Evolutionary conservation across 2,113 vertebrate species (phyloP), one percentile per base, ranked within the genome.

Genomic region (Indicator indicator): DNA sequence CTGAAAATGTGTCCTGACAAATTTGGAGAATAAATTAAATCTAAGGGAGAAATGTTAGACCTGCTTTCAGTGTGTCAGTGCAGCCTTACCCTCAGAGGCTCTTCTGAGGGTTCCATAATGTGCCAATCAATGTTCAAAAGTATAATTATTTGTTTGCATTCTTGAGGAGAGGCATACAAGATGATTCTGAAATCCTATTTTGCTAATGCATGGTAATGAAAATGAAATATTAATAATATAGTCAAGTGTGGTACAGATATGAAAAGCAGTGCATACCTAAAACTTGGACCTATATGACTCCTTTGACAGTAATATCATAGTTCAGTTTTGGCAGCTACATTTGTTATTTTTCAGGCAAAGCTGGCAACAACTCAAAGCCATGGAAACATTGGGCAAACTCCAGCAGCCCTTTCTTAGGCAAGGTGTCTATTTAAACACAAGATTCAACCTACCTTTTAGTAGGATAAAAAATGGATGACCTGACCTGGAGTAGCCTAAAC

Each of bases 261-360:
- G 58, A 96, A 96, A 97, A 96, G 74, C 60, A 91, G 56, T 27
- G 40, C 70, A 96, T 90, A 92, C 86, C 82, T 96, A 91, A 96
- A 97, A 81, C 60, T 94, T 95, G 78, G 67, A 93, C 95, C 84
- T 93, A 79, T 79, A 89, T 48, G 59, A 88, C 11, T 58, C 74
- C 96, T 94, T 92, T 96, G 94, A 95, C 69, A 95, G 78, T 63
- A 94, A 95, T 93, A 90, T 88, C 93, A 94, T 54, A 87, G 81
- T 87, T 90, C 86, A 56, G 23, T 89, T 94, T 97, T 96, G 96
- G 96, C 95, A 94, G 91, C 84, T 89, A 92, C 23, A 74, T 92
- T 96, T 96, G 72, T 95, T 96, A 91, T 93, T 96, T 96, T 95
- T 96, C 94, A 95, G 88, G 88, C 94, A 97, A 97, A 97, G 63